These are phyloP conservation scores for Crypturellus undulatus DNA, from an alignment of 2,113 vertebrate genomes.

Conservation along the genomic window DNA sequence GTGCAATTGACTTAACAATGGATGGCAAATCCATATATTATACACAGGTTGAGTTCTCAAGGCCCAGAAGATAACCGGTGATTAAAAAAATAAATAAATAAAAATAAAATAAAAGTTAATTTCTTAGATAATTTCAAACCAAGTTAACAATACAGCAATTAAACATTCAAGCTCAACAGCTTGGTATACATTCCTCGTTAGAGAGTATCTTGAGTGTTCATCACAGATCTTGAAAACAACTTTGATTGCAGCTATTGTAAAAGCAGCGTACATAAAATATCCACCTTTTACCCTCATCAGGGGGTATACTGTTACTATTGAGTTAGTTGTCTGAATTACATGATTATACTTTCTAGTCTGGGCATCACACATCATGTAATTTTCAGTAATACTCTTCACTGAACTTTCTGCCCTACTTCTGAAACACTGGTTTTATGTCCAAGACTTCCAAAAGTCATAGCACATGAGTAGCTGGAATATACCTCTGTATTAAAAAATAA, in stretches of 20 bases:
- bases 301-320: too few relatives aligned
- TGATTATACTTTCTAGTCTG: neutral
- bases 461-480: neutral
- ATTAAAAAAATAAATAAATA: neutral
- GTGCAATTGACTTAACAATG: neutral
- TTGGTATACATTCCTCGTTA: neutral
- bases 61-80: neutral
- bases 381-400: neutral
- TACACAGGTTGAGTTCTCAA: neutral
- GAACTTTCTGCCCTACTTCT: neutral
- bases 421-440: neutral
- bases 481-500: too few relatives aligned
- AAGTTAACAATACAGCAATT: neutral
- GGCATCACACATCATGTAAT: too few relatives aligned
- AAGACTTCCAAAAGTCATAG: neutral
- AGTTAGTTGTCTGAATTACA: neutral
- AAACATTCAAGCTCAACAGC: fast-evolving
- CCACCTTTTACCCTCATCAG: neutral
- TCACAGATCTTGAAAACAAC: neutral
- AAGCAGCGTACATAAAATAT: neutral
- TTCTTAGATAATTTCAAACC: neutral
- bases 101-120: neutral
- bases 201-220: neutral
- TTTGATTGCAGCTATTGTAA: neutral
- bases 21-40: neutral